Percentiles rank a stretch among this genome's conserved stretches.
Conservation (phyloP, 2,113 vertebrate species). For the Cyprinodon tularosa region DNA sequence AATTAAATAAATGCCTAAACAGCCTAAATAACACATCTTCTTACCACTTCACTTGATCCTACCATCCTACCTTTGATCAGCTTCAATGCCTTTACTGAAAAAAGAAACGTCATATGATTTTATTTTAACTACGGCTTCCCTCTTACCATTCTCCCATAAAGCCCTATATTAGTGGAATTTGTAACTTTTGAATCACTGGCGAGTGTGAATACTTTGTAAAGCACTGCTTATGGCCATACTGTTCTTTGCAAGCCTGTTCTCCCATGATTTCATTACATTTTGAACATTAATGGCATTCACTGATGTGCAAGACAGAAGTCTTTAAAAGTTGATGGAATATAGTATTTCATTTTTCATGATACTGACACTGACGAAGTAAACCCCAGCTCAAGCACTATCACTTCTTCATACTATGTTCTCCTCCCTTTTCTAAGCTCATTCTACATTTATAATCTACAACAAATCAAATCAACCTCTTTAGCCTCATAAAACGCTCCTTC, state of each 20-base stretch:
- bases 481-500: conserved; percentile 48
- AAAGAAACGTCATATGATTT: neutral
- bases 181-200: neutral
- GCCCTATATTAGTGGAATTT: neutral
- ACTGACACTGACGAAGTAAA: conserved; percentile 14
- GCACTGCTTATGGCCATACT: too few species aligned
- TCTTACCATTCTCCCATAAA: neutral
- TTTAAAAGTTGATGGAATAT: conserved; percentile 20
- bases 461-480: conserved; percentile 65
- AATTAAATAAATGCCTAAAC: too few species aligned
- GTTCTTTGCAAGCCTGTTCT: too few species aligned
- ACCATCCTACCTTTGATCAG: neutral
- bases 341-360: conserved; percentile 23
- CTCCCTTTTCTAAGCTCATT: conserved; percentile 30
- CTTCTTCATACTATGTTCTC: conserved; percentile 2
- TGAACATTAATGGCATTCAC: neutral
- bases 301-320: neutral
- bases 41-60: neutral
- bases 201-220: neutral
- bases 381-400: conserved; percentile 5
- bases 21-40: too few species aligned
- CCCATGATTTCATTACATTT: neutral
- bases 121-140: neutral
- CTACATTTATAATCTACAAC: conserved; percentile 55
- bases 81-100: neutral